These are phyloP conservation scores for Ifrita kowaldi DNA, from an alignment of 2,113 vertebrate species.

Conservation along the genomic window DNA sequence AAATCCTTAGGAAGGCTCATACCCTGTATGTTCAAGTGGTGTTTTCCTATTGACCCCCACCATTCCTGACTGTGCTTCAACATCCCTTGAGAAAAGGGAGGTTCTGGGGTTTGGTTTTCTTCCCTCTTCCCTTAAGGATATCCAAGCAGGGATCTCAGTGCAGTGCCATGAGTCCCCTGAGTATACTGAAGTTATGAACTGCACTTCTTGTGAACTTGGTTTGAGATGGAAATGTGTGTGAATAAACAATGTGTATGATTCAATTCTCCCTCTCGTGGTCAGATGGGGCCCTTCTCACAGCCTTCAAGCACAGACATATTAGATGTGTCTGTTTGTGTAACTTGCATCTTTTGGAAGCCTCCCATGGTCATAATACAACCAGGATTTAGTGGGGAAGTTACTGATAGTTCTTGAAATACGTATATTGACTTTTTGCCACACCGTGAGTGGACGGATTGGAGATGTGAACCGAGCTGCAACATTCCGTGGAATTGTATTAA, in stretches of 20 bases:
- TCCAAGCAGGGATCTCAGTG: neutral
- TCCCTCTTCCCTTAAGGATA: neutral
- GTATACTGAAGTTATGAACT: neutral
- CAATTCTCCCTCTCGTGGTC: slow-evolving; percentile 62
- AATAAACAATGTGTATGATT: slow-evolving; percentile 22
- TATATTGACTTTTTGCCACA: slow-evolving; percentile 32
- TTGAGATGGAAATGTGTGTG: neutral
- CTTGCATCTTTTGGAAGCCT: neutral
- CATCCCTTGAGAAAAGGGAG: neutral
- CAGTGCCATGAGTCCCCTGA: neutral
- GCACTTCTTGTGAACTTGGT: neutral
- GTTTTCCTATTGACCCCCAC: neutral
- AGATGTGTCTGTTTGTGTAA: neutral
- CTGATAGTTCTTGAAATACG: slow-evolving; percentile 24
- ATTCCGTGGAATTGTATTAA: neutral
- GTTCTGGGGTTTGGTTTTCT: neutral
- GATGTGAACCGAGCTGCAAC: neutral
- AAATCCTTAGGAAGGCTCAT: neutral
- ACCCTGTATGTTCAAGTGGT: neutral
- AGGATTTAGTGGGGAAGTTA: slow-evolving; percentile 13
- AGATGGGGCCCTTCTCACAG: slow-evolving; percentile 3
- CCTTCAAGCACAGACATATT: neutral
- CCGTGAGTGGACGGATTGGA: neutral
- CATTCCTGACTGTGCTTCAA: neutral
- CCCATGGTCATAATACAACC: neutral